A percentile compares a stretch with the other conserved stretches of the same genome.
These are phyloP conservation scores for Eustalomyia histrio DNA, from an alignment of 2,888 invertebrate species.

Conservation along the genomic window DNA sequence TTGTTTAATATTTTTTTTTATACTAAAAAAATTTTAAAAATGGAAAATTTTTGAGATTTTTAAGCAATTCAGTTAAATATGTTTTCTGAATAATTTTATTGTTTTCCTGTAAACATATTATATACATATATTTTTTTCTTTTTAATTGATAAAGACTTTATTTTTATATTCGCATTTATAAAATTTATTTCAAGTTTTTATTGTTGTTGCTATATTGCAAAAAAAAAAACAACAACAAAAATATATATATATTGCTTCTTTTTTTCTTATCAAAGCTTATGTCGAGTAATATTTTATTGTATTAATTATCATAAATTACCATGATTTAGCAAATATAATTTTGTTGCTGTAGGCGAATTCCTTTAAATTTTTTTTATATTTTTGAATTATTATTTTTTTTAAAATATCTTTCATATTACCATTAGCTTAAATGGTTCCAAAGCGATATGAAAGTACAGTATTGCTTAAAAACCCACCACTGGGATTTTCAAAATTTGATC, in stretches of 20 bases:
- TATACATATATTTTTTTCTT: constrained; percentile 1
- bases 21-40: no score
- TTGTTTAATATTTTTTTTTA: no score
- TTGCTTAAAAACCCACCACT: no score
- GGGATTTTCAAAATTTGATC: no score
- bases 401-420: not conserved
- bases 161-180: not conserved
- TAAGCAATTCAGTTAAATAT: no score
- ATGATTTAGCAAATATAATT: constrained; percentile 1
- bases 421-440: no score
- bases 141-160: not conserved
- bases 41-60: no score
- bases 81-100: no score
- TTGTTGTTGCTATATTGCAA: constrained; percentile 3
- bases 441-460: no score
- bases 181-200: no score
- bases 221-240: constrained; percentile 8
- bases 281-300: not conserved
- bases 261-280: constrained; percentile 31
- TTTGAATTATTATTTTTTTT: no score
- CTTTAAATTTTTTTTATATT: not conserved
- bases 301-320: constrained; percentile 32
- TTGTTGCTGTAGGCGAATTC: not conserved
- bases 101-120: not conserved
- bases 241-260: not conserved